These are phyloP conservation scores for Drosophila sp. DNA, from an alignment of 1,140 invertebrate genomes.

Conservation along the genomic window DNA sequence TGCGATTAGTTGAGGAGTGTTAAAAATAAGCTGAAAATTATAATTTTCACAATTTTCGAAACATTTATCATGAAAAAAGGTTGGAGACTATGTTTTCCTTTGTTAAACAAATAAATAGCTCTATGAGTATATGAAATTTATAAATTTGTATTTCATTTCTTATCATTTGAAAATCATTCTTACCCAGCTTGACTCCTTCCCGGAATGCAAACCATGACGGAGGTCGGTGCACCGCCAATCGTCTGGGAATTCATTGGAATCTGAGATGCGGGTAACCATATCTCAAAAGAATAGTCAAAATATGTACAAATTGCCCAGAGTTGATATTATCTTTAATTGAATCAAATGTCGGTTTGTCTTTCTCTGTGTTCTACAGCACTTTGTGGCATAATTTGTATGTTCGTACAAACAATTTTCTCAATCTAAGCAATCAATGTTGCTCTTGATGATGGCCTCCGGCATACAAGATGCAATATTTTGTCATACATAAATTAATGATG, in stretches of 20 bases:
- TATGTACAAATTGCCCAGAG: conserved; percentile 55
- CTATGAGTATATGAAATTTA: too few relatives aligned
- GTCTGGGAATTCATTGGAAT: conserved; percentile 26
- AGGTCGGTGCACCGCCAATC: conserved; percentile 36
- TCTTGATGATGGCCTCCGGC: neutral
- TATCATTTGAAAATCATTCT: neutral
- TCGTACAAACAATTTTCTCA: conserved; percentile 42
- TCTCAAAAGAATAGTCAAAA: conserved; percentile 2
- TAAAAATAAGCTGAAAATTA: too few relatives aligned
- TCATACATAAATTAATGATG: neutral
- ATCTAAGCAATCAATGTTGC: conserved; percentile 17
- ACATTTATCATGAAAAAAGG: too few relatives aligned
- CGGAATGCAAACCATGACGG: conserved; percentile 30
- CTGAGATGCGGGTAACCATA: conserved; percentile 53
- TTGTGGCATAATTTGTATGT: conserved; percentile 48
- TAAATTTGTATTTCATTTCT: neutral
- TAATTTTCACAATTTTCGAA: too few relatives aligned
- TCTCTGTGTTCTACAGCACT: conserved; percentile 43
- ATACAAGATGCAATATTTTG: neutral
- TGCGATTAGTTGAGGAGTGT: too few relatives aligned
- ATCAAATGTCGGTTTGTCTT: conserved; percentile 47
- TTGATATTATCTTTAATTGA: conserved; percentile 62
- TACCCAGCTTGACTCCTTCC: conserved; percentile 55
- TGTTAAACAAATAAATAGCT: too few relatives aligned
- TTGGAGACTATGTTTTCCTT: too few relatives aligned